Evolutionary conservation across 2,113 vertebrate species (phyloP).

Genomic region (Cyphomyrus plagiostoma): DNA sequence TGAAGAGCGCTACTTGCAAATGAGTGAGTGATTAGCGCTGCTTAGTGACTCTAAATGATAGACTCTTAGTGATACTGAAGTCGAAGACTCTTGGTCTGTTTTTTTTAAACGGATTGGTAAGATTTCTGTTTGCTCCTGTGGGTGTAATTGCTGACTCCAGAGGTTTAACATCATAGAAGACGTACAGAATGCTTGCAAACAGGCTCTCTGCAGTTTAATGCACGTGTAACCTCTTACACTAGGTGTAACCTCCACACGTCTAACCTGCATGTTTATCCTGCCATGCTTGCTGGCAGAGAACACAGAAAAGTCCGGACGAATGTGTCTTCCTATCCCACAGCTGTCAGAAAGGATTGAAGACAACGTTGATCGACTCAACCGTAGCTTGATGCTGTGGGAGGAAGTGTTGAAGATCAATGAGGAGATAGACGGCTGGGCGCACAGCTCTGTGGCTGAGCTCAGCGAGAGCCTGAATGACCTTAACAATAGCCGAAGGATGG

Average conservation of each 20-base stretch:
- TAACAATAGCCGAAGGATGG: conserved; percentile 67
- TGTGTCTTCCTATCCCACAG: conserved; percentile 47
- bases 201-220: neutral
- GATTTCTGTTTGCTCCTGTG: neutral
- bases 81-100: neutral
- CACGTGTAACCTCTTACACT: neutral
- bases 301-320: neutral
- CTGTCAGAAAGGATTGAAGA: conserved; percentile 81
- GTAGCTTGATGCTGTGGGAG: conserved; percentile 72
- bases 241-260: neutral
- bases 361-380: conserved; percentile 69
- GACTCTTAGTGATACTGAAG: neutral
- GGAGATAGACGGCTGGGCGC: conserved; percentile 81
- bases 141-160: neutral
- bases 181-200: neutral
- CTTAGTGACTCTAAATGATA: neutral
- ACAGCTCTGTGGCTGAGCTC: conserved; percentile 66
- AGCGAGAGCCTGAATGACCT: conserved; percentile 73
- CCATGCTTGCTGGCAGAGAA: neutral
- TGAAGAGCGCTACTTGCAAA: neutral
- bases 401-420: conserved; percentile 72
- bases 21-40: neutral
- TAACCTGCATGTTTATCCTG: neutral
- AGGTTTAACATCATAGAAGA: neutral
- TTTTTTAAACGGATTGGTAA: neutral